Evolutionary conservation across 2,113 vertebrate genomes (phyloP).

Genomic region (Tyto alba): DNA sequence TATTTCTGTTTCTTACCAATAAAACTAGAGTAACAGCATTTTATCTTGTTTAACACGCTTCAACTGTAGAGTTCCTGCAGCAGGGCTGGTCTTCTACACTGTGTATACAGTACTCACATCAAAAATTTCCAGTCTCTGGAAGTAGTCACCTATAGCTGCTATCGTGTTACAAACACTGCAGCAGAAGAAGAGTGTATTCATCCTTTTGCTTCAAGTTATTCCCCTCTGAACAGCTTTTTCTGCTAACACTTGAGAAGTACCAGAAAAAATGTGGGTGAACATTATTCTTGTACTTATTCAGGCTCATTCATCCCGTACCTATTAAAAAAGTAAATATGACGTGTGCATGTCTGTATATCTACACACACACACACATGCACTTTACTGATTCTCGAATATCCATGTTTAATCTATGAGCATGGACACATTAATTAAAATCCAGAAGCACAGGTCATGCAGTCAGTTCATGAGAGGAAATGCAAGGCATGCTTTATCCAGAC

Average conservation of each 20-base stretch:
- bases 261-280: background rate
- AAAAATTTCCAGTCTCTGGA: background rate
- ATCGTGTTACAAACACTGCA: background rate
- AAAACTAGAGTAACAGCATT: background rate
- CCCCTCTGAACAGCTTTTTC: background rate
- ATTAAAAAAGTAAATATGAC: background rate
- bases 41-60: background rate
- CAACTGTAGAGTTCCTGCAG: background rate
- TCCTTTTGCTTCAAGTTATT: background rate
- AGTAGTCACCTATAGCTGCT: background rate
- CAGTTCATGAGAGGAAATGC: background rate
- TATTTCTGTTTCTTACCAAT: background rate
- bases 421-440: fast-evolving
- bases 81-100: background rate
- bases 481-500: background rate
- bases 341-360: background rate
- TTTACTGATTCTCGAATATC: background rate
- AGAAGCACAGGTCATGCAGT: background rate
- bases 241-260: background rate
- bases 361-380: background rate
- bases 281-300: background rate
- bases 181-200: fast-evolving
- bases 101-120: background rate
- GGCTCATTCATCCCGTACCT: fast-evolving
- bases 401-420: background rate